Evolutionary conservation across 2,797 vertebrate species (phyloP).

Genomic region (Enteromius thamalakanensis): DNA sequence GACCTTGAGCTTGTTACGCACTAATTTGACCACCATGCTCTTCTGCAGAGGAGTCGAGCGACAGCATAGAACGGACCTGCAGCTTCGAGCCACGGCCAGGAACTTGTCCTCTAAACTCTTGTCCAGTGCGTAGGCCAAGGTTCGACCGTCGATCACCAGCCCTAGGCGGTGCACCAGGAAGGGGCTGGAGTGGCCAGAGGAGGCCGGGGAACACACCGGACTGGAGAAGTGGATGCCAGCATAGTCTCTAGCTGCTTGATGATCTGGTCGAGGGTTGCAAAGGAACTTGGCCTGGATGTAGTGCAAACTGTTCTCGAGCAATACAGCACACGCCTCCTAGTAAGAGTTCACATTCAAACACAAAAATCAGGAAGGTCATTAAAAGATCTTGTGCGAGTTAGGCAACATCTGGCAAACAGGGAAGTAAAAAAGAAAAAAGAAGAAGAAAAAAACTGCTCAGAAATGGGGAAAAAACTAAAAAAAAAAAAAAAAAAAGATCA

Average conservation of each 20-base stretch:
- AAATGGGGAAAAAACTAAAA: neutral
- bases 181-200: constrained; percentile 61
- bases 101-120: constrained; percentile 90
- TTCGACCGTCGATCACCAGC: constrained; percentile 93
- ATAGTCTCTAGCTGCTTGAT: constrained; percentile 73
- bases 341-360: constrained; percentile 63
- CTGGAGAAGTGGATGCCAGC: constrained; percentile 68
- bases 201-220: constrained; percentile 62
- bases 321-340: constrained; percentile 89
- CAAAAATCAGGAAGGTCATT: neutral
- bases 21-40: constrained; percentile 96
- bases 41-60: constrained; percentile 96
- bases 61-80: constrained; percentile 93
- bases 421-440: neutral
- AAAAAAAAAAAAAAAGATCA: neutral
- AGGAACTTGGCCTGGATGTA: constrained; percentile 87
- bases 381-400: neutral
- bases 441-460: neutral
- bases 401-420: constrained; percentile 42
- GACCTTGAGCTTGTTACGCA: constrained; percentile 95
- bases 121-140: constrained; percentile 92
- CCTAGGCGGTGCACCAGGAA: constrained; percentile 80
- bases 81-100: constrained; percentile 86
- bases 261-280: constrained; percentile 63
- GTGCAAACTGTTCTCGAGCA: constrained; percentile 90